Percentiles rank a stretch among this genome's conserved stretches.
Conservation (phyloP, 2,113 vertebrate species). For the Macquaria ambigua region DNA sequence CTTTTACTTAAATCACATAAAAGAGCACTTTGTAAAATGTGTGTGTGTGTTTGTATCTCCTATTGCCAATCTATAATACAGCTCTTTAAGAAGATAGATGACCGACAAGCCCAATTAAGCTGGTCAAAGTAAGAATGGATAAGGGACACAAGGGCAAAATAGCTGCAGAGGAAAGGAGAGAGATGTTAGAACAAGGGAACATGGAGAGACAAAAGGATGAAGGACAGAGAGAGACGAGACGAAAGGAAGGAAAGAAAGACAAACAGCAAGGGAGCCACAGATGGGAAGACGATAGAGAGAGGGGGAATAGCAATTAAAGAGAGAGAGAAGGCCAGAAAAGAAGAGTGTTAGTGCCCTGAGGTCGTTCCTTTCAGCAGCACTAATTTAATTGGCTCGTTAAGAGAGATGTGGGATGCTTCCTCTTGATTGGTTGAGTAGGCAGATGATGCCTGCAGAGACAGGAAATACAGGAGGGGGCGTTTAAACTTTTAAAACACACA, state of each 20-base stretch:
- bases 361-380: conserved; percentile 64
- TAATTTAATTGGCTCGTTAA: conserved; percentile 79
- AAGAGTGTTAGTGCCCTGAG: conserved; percentile 40
- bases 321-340: conserved; percentile 5
- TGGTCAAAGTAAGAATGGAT: background rate
- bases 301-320: conserved; percentile 19
- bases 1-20: background rate
- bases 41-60: background rate
- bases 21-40: background rate
- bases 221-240: background rate
- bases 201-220: background rate
- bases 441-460: conserved; percentile 59
- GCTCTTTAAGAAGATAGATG: conserved; percentile 23
- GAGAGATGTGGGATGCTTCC: conserved; percentile 68
- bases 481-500: conserved; percentile 39
- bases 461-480: conserved; percentile 46
- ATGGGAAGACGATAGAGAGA: conserved; percentile 10
- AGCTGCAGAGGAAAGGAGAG: background rate
- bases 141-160: background rate
- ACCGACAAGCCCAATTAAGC: conserved; percentile 40
- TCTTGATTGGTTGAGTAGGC: conserved; percentile 75
- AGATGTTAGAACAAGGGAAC: background rate
- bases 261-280: background rate
- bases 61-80: conserved; percentile 8
- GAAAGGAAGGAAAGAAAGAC: background rate